Base-by-base conservation (phyloP, 2,797 vertebrate genomes). In the Myripristis jacobus region DNA sequence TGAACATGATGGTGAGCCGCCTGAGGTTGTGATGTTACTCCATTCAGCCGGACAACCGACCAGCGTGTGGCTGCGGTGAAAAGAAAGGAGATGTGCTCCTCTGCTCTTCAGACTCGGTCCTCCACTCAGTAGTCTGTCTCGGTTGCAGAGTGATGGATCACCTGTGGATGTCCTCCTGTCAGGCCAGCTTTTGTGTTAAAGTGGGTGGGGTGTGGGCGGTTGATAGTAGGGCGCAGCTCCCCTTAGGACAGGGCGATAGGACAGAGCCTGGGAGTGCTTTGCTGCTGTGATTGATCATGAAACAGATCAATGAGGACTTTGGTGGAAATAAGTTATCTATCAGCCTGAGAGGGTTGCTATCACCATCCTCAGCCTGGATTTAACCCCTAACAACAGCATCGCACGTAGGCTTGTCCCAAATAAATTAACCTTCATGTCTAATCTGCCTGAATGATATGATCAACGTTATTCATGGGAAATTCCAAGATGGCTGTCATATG, bases 201-300 rank as follows among this genome's bases (percentile, higher is more conserved):
- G 87, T 72, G 77, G 90, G 81, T 92, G 90, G 89, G 91, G 70
- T 90, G 92, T 83, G 92, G 81, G 84, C 75, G 82, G 80, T 86
- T 82, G 82, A 81, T 77, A 70, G 79, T 46, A 34, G 71, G 91
- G 75, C 92, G 89, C 90, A 66, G 79, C 84, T 89, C 87, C 92
- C 73, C 79, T 73, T 87, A 84, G 79, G 91, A 81, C 88, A 52
- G 77, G 73, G 74, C 90, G 87, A 92, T 91, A 87, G 89, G 89
- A 90, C 87, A 82, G 57, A 84, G 89, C 81, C 82, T 84, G 84
- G 86, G 82, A 89, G 89, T 86, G 89, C 70, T 88, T 77, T 67
- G 81, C 84, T 80, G 58, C 57, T 89, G 92, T 94, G 94, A 94
- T 94, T 93, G 92, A 94, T 95, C 92, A 85, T 65, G 67, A 80